These are phyloP conservation scores for Dolichallabes microphthalmus DNA, from an alignment of 2,113 vertebrate species.

Conservation along the genomic window DNA sequence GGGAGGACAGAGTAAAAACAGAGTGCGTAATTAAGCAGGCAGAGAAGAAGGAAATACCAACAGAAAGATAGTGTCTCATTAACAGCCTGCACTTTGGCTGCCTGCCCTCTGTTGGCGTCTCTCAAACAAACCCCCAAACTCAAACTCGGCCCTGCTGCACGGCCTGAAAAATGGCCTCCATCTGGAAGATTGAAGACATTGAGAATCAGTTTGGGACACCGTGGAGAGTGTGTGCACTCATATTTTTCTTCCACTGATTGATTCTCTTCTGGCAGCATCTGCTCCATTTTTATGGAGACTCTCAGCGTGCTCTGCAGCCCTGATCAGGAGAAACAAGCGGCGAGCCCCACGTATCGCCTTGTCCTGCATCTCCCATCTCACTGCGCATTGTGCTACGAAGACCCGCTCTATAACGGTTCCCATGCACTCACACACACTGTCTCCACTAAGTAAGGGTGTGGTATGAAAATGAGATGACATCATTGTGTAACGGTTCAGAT, in stretches of 20 bases:
- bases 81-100: slow-evolving; percentile 18
- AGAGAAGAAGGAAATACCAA: slow-evolving; percentile 19
- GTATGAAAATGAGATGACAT: slow-evolving; percentile 32
- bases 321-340: neutral
- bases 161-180: slow-evolving; percentile 37
- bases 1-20: slow-evolving; percentile 11
- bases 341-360: neutral
- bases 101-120: slow-evolving; percentile 17
- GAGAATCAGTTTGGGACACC: neutral
- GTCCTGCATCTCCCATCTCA: slow-evolving; percentile 14
- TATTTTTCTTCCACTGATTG: neutral
- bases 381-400: neutral
- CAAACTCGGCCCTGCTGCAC: slow-evolving; percentile 28
- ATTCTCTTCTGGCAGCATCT: slow-evolving; percentile 25
- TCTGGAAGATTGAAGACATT: slow-evolving; percentile 5
- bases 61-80: slow-evolving; percentile 24
- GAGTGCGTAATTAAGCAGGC: slow-evolving; percentile 22
- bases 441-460: slow-evolving; percentile 13
- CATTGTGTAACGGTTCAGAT: slow-evolving; percentile 8
- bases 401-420: neutral
- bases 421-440: neutral
- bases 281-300: slow-evolving; percentile 16
- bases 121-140: slow-evolving; percentile 17
- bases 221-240: neutral
- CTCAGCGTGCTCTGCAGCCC: neutral